phyloP scores from a whole-genome alignment of 1,140 invertebrate species.

The Magallana gigas region DNA sequence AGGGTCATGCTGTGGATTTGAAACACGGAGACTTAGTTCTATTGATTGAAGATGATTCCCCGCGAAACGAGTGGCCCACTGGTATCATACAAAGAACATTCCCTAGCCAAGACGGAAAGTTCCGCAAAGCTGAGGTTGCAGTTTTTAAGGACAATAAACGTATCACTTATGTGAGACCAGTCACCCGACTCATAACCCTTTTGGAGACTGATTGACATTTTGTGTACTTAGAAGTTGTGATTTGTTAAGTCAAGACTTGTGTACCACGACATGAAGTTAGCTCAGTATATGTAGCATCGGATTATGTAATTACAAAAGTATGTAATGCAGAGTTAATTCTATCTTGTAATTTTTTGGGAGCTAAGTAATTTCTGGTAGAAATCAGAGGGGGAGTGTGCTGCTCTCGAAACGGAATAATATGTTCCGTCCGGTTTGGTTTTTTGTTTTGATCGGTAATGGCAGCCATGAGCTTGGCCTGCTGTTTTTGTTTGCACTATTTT shows the following conservation, averaged over 20 bases:
- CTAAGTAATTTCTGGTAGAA: background rate
- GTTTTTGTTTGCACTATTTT: too few species aligned
- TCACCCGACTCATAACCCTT: conserved; percentile 21
- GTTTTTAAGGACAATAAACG: conserved; percentile 34
- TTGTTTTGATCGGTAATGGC: too few species aligned
- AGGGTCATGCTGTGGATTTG: conserved; percentile 29
- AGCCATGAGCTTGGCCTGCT: too few species aligned
- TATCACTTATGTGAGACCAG: conserved; percentile 32
- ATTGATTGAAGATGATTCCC: conserved; percentile 36
- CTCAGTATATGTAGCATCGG: background rate
- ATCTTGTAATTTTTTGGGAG: background rate
- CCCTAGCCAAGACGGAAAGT: conserved; percentile 10
- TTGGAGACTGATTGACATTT: conserved; percentile 17
- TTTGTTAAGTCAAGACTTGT: background rate
- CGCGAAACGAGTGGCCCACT: conserved; percentile 45
- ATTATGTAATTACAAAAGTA: background rate
- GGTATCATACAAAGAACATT: conserved; percentile 27
- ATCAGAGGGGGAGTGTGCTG: background rate
- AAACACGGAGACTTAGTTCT: conserved; percentile 54
- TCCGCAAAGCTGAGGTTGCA: conserved; percentile 43
- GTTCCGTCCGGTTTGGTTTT: too few species aligned
- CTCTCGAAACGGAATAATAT: background rate
- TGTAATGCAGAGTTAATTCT: background rate
- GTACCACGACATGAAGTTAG: background rate
- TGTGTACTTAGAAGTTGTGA: background rate